phyloP scores from a whole-genome alignment of 1,140 invertebrate genomes.

The Dendrolimus kikuchii region DNA sequence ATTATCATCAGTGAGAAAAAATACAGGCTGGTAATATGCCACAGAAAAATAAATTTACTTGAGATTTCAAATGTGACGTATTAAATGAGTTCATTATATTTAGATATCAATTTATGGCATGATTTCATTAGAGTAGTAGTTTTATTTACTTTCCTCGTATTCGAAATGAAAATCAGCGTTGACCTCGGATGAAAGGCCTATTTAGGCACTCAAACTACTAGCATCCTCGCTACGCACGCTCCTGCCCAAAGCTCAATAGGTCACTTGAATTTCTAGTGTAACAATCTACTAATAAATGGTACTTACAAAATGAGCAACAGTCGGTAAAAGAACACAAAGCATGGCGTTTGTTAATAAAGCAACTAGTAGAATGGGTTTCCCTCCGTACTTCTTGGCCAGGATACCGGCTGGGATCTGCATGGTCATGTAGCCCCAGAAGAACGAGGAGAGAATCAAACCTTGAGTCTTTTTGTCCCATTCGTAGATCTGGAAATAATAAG shows the following conservation, averaged over 20 bases:
- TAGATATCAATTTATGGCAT: no score
- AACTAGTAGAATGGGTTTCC: constrained; percentile 71
- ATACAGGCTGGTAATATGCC: no score
- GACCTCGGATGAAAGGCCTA: no score
- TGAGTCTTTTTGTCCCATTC: constrained; percentile 61
- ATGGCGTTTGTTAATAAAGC: constrained; percentile 63
- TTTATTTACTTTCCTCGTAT: no score
- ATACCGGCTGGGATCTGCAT: constrained; percentile 76
- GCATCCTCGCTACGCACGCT: no score
- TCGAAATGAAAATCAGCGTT: no score
- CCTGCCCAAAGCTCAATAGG: background rate
- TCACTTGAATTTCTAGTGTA: background rate
- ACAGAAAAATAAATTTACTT: no score
- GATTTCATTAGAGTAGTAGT: no score
- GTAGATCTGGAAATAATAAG: constrained; percentile 26
- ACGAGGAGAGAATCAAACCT: constrained; percentile 70
- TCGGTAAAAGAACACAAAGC: constrained; percentile 64
- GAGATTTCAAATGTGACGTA: no score
- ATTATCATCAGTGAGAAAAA: no score
- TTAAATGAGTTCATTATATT: no score
- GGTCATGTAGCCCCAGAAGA: constrained; percentile 75
- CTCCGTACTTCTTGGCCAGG: constrained; percentile 71
- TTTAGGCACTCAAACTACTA: no score
- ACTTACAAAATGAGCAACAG: constrained; percentile 37
- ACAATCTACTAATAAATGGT: background rate